These are phyloP conservation scores for Archaeoteleia sp. DNA, from an alignment of 2,888 invertebrate species.

Conservation along the genomic window DNA sequence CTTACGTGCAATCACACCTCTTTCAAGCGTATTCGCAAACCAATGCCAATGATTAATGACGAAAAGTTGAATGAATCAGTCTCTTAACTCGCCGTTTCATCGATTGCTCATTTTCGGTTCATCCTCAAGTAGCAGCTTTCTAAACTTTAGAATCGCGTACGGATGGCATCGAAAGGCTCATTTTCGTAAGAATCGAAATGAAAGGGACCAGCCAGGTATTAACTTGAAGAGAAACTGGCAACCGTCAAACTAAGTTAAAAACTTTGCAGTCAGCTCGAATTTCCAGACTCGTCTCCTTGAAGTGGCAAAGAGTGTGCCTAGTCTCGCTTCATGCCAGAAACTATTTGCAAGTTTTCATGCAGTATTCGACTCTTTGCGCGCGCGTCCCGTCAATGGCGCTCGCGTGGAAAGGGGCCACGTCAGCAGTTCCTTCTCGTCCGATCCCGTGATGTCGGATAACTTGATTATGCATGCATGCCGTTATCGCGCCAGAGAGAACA, in stretches of 20 bases:
- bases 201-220: slow-evolving; percentile 56
- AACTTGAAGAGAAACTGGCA: slow-evolving; percentile 59
- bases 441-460: slow-evolving; percentile 34
- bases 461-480: slow-evolving; percentile 48
- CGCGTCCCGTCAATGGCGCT: slow-evolving; percentile 57
- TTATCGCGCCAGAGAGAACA: slow-evolving; percentile 16
- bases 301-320: slow-evolving; percentile 53
- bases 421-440: slow-evolving; percentile 45
- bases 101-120: slow-evolving; percentile 58
- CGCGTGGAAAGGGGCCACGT: slow-evolving; percentile 48
- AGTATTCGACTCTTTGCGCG: slow-evolving; percentile 61
- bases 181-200: slow-evolving; percentile 65
- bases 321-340: slow-evolving; percentile 53
- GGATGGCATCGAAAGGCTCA: slow-evolving; percentile 51
- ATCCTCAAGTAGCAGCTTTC: slow-evolving; percentile 34
- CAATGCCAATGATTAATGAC: slow-evolving; percentile 23
- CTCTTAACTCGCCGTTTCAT: slow-evolving; percentile 46
- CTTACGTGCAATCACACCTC: slow-evolving; percentile 35
- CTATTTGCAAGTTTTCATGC: slow-evolving; percentile 70
- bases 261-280: slow-evolving; percentile 72
- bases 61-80: slow-evolving; percentile 43
- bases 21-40: slow-evolving; percentile 29
- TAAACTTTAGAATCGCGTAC: slow-evolving; percentile 19
- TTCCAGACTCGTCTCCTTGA: slow-evolving; percentile 62
- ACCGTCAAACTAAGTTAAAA: slow-evolving; percentile 72